Evolutionary conservation across 2,888 invertebrate species (phyloP).

Genomic region (Amblyteles armatorius): DNA sequence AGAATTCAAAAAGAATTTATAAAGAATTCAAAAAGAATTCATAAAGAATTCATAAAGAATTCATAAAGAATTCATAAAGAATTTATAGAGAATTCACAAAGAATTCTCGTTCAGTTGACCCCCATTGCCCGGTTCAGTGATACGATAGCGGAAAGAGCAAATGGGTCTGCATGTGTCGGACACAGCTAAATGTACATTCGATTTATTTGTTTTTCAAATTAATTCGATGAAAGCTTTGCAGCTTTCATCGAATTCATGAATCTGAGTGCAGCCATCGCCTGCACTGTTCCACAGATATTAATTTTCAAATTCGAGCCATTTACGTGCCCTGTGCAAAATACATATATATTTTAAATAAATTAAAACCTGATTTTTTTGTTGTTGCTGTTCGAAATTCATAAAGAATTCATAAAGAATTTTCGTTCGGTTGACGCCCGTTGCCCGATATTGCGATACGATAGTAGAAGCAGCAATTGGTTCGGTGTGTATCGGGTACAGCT

Average conservation of each 20-base stretch:
- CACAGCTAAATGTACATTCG: conserved; percentile 4
- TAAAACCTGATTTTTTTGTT: neutral
- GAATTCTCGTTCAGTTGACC: neutral
- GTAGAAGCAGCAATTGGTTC: conserved; percentile 27
- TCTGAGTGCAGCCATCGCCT: neutral
- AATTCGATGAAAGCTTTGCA: neutral
- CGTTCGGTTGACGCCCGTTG: neutral
- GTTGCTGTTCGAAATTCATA: neutral
- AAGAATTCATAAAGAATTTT: no score
- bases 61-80: no score
- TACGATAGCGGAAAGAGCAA: conserved; percentile 19
- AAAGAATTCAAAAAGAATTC: no score
- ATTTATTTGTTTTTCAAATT: neutral
- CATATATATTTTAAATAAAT: neutral
- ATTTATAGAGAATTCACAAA: neutral
- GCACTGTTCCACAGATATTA: neutral
- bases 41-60: no score
- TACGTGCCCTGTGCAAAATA: neutral
- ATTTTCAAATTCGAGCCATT: neutral
- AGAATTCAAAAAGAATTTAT: neutral
- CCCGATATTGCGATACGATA: conserved; percentile 9
- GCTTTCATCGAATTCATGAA: neutral
- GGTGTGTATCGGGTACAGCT: conserved; percentile 2
- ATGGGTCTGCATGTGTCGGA: conserved; percentile 1
- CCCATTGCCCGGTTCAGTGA: neutral